Evolutionary conservation across 1,140 invertebrate genomes (phyloP).

Genomic region (Drosophila grimshawi): DNA sequence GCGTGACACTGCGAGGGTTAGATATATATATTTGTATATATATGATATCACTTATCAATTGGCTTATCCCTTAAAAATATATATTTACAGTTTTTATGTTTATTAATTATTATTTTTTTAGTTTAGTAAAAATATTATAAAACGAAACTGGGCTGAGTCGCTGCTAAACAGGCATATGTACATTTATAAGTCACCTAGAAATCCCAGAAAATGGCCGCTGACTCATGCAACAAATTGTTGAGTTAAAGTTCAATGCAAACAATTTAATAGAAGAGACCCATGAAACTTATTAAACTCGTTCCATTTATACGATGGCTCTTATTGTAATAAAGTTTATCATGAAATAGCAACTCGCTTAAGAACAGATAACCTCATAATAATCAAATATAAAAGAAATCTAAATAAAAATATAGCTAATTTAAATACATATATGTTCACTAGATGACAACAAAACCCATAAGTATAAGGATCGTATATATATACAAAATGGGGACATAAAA

Average conservation of each 20-base stretch:
- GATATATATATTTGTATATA: conserved; percentile 21
- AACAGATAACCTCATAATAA: no score
- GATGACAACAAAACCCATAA: conserved; percentile 12
- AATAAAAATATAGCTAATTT: neutral
- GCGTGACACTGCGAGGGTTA: conserved; percentile 12
- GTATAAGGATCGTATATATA: conserved; percentile 10
- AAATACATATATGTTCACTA: conserved; percentile 12
- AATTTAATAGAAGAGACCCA: conserved; percentile 2
- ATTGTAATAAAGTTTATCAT: neutral
- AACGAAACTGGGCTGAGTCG: neutral
- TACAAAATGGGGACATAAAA: conserved; percentile 44
- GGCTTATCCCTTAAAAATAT: conserved; percentile 23
- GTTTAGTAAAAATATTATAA: conserved; percentile 7
- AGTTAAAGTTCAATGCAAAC: conserved; percentile 15
- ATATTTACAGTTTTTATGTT: conserved; percentile 12
- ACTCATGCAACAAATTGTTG: conserved; percentile 15
- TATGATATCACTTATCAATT: conserved; percentile 5
- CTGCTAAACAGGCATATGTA: neutral
- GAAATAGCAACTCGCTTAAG: neutral
- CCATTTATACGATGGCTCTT: neutral
- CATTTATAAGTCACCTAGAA: neutral
- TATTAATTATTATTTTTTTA: conserved; percentile 6
- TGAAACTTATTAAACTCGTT: neutral
- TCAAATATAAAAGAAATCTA: neutral
- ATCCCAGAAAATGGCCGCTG: conserved; percentile 3